Evolutionary conservation across 2,113 vertebrate genomes (phyloP), one percentile per base, ranked within the genome.

Genomic region (Stigmatopora nigra): DNA sequence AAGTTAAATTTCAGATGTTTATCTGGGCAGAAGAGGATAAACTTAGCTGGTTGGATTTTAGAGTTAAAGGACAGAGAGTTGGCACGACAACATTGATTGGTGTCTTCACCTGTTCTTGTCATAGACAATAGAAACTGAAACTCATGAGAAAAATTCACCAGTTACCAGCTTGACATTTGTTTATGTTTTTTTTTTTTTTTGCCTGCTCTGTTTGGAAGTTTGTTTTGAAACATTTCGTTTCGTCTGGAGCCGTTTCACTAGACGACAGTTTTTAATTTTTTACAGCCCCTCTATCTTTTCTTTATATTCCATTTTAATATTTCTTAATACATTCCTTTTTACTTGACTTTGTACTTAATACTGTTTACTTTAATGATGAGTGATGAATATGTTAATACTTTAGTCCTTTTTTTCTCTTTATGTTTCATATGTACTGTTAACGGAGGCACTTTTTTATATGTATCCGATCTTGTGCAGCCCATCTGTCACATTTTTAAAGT

Each of bases 1-100:
- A 82, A 83, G 61, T 61, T 64, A 77, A 76, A 80, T 77, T 60
- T 59, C 46, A 65, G 51, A 64, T 75, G 75, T 82, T 84, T 79
- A 73, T 74, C 69, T 71, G 70, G 80, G 73, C 57, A 78, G 64
- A 45, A 66, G 63, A 7, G 65, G 64, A 63, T 59, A 63, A 47
- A 20, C 47, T 7, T 55, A 44, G 20, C 15, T 57, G 53, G 66
- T 69, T 73, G 73, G 69, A 41, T 41, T 71, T 62, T 69, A 62
- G 68, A 72, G 55, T 36, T 44, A 53, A n/a, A 53, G 57, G 35
- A 71, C 52, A 56, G 52, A 61, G 59, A 25, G 35, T 35, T 58
- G 56, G 56, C 56, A 38, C 15, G 2, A n/a, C 31, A 47, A 14
- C 31, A 63, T 48, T 65, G 63, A 73, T 69, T 72, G 69, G 59